These are phyloP conservation scores for Chelonus insularis DNA, from an alignment of 1,140 invertebrate genomes.

Conservation along the genomic window DNA sequence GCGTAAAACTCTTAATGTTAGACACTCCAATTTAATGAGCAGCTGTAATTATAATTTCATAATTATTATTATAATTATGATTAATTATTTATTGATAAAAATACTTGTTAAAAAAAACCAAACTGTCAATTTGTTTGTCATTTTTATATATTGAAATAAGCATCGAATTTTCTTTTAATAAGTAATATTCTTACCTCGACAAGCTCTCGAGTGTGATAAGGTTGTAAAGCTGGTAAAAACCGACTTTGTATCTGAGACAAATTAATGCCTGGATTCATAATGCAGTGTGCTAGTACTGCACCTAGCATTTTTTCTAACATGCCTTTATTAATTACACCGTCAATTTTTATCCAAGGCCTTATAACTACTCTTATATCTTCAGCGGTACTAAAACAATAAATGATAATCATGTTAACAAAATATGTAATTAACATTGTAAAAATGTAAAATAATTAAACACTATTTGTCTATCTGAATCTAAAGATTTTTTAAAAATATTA, in stretches of 20 bases:
- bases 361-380: conserved; percentile 56
- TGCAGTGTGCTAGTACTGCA: conserved; percentile 66
- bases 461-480: no score
- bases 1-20: conserved; percentile 43
- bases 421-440: conserved; percentile 15
- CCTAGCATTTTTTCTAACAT: conserved; percentile 72
- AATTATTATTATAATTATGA: conserved; percentile 31
- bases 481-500: no score
- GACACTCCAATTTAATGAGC: conserved; percentile 52
- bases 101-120: no score
- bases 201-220: conserved; percentile 59
- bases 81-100: no score
- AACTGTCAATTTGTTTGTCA: no score
- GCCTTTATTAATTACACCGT: conserved; percentile 72
- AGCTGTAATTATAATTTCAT: conserved; percentile 55
- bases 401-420: conserved; percentile 10
- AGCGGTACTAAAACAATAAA: conserved; percentile 43
- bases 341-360: conserved; percentile 75
- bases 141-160: no score
- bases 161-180: background rate
- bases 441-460: background rate
- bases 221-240: conserved; percentile 61
- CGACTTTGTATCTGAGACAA: conserved; percentile 61
- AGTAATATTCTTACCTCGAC: conserved; percentile 50
- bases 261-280: conserved; percentile 64